These are phyloP conservation scores for Calliopum simillimum DNA, from an alignment of 2,888 invertebrate genomes.

Conservation along the genomic window DNA sequence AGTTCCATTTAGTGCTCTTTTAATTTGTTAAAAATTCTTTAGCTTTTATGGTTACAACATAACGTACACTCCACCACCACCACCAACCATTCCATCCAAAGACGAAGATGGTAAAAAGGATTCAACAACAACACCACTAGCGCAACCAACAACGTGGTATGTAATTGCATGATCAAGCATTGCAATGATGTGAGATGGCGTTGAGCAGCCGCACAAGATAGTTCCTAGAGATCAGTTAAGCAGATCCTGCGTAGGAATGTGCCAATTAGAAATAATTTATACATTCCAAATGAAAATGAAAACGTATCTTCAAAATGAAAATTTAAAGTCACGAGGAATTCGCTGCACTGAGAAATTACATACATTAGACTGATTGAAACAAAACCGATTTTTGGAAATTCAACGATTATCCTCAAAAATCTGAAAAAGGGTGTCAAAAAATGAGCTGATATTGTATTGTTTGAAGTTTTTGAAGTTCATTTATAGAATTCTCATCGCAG, in stretches of 20 bases:
- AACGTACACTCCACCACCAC: background rate
- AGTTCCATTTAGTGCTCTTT: background rate
- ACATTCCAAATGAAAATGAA: slow-evolving; percentile 46
- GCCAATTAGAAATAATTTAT: slow-evolving; percentile 55
- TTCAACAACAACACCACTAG: slow-evolving; percentile 1
- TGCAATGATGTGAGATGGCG: slow-evolving; percentile 24
- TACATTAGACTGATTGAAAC: no score
- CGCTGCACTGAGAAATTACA: no score
- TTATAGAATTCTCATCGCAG: no score
- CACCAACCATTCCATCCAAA: background rate
- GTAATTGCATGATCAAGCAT: background rate
- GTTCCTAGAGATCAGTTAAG: background rate
- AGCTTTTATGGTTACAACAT: background rate
- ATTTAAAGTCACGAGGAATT: background rate
- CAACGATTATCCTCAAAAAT: no score
- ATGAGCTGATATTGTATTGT: no score
- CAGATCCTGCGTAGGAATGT: slow-evolving; percentile 48
- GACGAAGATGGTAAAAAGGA: background rate
- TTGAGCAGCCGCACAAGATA: slow-evolving; percentile 44
- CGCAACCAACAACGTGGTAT: background rate
- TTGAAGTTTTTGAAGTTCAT: no score
- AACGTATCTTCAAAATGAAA: slow-evolving; percentile 25
- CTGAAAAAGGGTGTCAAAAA: no score
- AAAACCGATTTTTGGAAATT: no score
- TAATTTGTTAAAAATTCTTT: slow-evolving; percentile 17